These are phyloP conservation scores for Agrypnia vestita DNA, from an alignment of 1,140 invertebrate genomes.

Conservation along the genomic window DNA sequence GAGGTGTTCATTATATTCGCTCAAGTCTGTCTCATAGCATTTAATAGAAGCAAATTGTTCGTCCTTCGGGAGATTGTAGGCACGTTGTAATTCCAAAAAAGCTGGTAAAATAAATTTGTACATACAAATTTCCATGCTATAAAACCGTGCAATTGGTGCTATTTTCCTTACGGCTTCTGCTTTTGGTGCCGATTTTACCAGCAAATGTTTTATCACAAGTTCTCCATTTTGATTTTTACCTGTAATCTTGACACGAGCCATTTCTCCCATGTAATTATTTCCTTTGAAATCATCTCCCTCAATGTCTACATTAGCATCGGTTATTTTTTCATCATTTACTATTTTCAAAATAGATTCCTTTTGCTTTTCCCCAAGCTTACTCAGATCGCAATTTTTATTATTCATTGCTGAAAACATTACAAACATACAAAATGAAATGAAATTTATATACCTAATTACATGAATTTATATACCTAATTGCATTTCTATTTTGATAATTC, in stretches of 20 bases:
- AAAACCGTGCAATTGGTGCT: conserved; percentile 21
- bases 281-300: conserved; percentile 8
- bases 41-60: conserved; percentile 30
- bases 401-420: neutral
- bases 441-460: too few relatives aligned
- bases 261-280: conserved; percentile 39
- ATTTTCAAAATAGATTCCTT: neutral
- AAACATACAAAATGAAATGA: too few relatives aligned
- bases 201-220: neutral
- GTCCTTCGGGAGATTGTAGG: neutral
- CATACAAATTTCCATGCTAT: neutral
- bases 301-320: neutral
- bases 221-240: conserved; percentile 31
- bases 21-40: neutral
- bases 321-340: neutral
- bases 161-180: neutral
- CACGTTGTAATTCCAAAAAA: conserved; percentile 4
- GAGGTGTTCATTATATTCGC: conserved; percentile 13
- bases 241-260: neutral
- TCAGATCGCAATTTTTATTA: neutral
- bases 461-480: too few relatives aligned
- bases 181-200: conserved; percentile 24
- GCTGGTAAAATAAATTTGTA: conserved; percentile 15
- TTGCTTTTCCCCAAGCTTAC: conserved; percentile 2
- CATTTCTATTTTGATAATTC: too few relatives aligned